Evolutionary conservation across 2,797 vertebrate species (phyloP), one percentile per base, ranked within the genome.

Genomic region (Tenualosa thibaudeaui): DNA sequence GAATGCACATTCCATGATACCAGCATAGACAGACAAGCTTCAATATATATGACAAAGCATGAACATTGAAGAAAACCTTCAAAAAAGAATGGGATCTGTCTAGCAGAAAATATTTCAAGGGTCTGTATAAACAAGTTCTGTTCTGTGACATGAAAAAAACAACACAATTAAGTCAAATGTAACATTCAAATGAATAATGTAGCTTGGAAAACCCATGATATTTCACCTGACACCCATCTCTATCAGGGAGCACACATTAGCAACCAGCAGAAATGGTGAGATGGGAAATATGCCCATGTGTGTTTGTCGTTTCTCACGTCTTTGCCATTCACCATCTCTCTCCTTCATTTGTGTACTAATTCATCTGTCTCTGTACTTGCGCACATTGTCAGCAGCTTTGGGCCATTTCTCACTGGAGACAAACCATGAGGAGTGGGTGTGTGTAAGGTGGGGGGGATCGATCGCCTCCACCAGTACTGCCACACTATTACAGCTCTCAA

Each of bases 401-500:
- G 24, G 22, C 85, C 68, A 89, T 56, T 81, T 88, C 37, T 58
- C 58, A 62, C 22, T 17, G 82, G 1, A 62, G 56, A n/a, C 43
- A 43, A 49, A 43, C 56, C 22, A 3, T n/a, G 37, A 22, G 10
- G 49, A 54, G 22, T 15, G 81, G 4, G 51, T 49, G 46, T 49
- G 24, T 26, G 68, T 12, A 24, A 31, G 58, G 82, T 49, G 49
- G 8, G 43, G 40, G 58, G 37, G 82, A 82, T 87, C 84, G 53
- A 86, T 87, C 84, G 37, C 31, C 24, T 51, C 40, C 50, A 82
- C 53, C 82, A 84, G 24, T 13, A 50, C 62, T 83, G 50, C 82
- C 84, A 62, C 84, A 84, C 83, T 60, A 84, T 82, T 49, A 88
- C 81, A 26, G 81, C 24, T 54, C 24, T 81, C 53, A 81, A 82